Evolutionary conservation across 2,888 invertebrate genomes (phyloP).

Genomic region (Rhyacophila evoluta): DNA sequence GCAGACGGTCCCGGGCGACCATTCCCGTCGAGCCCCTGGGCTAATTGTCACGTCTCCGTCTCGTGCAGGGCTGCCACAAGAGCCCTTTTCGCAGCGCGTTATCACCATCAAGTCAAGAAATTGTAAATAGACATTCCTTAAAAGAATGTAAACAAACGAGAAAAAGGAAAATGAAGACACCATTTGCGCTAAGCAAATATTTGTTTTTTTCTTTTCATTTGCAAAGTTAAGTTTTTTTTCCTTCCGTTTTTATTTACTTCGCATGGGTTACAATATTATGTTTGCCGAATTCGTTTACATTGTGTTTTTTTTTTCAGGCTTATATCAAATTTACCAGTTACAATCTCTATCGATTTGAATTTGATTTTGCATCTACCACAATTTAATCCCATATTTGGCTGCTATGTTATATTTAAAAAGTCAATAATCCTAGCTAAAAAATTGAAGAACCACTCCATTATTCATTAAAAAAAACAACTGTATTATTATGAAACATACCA

Average conservation of each 20-base stretch:
- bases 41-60: slow-evolving; percentile 27
- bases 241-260: not conserved
- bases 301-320: no score
- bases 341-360: no score
- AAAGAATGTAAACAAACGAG: not conserved
- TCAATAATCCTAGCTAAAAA: no score
- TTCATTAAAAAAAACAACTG: no score
- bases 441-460: no score
- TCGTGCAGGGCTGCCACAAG: slow-evolving; percentile 20
- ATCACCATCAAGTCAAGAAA: not conserved
- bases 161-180: not conserved
- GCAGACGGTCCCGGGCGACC: slow-evolving; percentile 23
- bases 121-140: not conserved
- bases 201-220: not conserved
- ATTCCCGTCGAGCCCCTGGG: slow-evolving; percentile 3
- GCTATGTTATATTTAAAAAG: no score
- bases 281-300: no score
- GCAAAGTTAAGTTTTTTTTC: not conserved
- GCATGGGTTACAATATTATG: no score
- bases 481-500: no score
- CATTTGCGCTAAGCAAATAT: not conserved
- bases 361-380: no score
- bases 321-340: no score
- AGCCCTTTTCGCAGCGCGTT: not conserved
- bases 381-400: no score